Evolutionary conservation across 2,113 vertebrate species (phyloP).

Genomic region (Chrysochloris asiatica): DNA sequence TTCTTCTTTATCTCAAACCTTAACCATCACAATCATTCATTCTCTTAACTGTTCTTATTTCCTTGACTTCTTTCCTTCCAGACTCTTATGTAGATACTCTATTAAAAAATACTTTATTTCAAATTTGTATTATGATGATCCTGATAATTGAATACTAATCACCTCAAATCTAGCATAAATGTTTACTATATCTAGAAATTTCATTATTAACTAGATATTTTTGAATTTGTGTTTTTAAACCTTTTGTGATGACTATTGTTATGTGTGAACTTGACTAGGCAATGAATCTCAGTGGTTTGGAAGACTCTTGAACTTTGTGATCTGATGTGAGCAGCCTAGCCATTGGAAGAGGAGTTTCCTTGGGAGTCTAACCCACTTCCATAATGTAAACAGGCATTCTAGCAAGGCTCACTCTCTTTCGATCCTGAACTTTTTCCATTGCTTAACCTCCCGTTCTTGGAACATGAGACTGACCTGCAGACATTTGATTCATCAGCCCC

Average conservation of each 20-base stretch:
- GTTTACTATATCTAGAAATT: background rate
- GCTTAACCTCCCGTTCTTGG: background rate
- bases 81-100: constrained; percentile 17
- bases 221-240: background rate
- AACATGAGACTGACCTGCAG: background rate
- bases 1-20: constrained; percentile 46
- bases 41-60: background rate
- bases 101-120: constrained; percentile 34
- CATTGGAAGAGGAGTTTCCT: too few species aligned
- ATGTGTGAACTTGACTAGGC: background rate
- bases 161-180: background rate
- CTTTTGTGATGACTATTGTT: background rate
- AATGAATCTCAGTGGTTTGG: background rate
- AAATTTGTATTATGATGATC: background rate
- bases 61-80: constrained; percentile 36
- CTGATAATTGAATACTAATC: background rate
- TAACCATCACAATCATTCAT: constrained; percentile 52
- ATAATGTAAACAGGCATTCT: background rate
- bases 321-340: background rate
- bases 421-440: background rate
- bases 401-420: background rate
- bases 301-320: background rate
- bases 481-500: background rate
- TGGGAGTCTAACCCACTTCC: background rate
- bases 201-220: background rate